phyloP scores from a whole-genome alignment of 2,888 invertebrate species.

The Protophormia terraenovae region DNA sequence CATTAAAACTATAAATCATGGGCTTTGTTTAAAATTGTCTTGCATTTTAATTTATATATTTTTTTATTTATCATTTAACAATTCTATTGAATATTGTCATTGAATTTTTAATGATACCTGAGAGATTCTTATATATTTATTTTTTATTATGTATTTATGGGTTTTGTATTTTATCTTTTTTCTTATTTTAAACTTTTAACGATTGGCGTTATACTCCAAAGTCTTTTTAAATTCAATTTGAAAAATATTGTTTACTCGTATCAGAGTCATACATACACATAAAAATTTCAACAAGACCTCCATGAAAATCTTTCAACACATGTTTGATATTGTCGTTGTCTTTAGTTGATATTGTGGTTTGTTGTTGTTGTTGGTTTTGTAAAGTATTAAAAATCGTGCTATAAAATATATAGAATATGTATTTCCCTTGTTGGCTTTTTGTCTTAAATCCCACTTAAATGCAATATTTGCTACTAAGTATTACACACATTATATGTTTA shows the following conservation, averaged over 20 bases:
- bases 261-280: not conserved
- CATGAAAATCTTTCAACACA: constrained; percentile 38
- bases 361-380: constrained; percentile 6
- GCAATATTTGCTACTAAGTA: constrained; percentile 19
- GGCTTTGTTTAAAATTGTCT: constrained; percentile 16
- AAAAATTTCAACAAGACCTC: constrained; percentile 40
- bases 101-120: constrained; percentile 58
- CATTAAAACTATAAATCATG: not conserved
- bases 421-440: constrained; percentile 44
- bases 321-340: constrained; percentile 2
- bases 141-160: constrained; percentile 10
- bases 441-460: constrained; percentile 50
- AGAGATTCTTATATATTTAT: not conserved
- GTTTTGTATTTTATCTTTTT: not conserved
- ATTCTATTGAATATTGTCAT: constrained; percentile 47
- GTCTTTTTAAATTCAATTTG: constrained; percentile 48
- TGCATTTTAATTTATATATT: constrained; percentile 10
- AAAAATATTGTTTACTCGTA: not conserved
- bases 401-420: constrained; percentile 17
- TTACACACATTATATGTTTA: not conserved
- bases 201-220: not conserved
- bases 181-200: not conserved
- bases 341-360: not conserved
- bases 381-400: constrained; percentile 43
- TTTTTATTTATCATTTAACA: constrained; percentile 36